Percentiles rank a stretch among this genome's conserved stretches.
phyloP scores from a whole-genome alignment of 2,888 invertebrate species.

The Alloscopus bannaensis region DNA sequence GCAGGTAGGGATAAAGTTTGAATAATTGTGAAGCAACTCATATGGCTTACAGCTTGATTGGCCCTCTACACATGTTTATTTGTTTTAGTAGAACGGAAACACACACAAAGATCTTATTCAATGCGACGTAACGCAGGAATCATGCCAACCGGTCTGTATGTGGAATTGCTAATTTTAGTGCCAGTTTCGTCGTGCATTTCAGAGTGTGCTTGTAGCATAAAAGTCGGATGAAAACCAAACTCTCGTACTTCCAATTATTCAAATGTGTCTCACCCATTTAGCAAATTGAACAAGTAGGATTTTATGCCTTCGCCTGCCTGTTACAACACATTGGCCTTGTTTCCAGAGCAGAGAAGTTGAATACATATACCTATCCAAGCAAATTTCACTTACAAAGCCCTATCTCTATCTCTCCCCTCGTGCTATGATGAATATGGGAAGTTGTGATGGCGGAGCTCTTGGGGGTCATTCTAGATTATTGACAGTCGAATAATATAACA shows the following conservation, averaged over 20 bases:
- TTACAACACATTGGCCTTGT: slow-evolving; percentile 3
- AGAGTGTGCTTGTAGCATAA: too few relatives aligned
- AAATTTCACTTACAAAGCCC: too few relatives aligned
- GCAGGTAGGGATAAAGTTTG: too few relatives aligned
- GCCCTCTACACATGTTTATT: too few relatives aligned
- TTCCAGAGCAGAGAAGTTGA: slow-evolving; percentile 1
- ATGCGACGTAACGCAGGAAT: slow-evolving; percentile 36
- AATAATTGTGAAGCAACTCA: too few relatives aligned
- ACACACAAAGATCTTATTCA: slow-evolving; percentile 13
- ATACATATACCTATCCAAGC: too few relatives aligned
- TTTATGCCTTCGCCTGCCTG: not conserved
- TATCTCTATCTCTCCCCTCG: not conserved
- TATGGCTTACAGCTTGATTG: too few relatives aligned
- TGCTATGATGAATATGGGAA: slow-evolving; percentile 31
- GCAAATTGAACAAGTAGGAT: slow-evolving; percentile 48
- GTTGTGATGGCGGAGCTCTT: not conserved
- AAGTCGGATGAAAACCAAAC: too few relatives aligned
- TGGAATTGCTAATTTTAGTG: slow-evolving; percentile 12
- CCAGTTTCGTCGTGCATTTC: too few relatives aligned
- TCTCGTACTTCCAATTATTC: slow-evolving; percentile 50
- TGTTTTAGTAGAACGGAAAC: too few relatives aligned
- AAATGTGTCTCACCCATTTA: slow-evolving; percentile 55
- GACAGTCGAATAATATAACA: slow-evolving; percentile 34
- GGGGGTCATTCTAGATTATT: slow-evolving; percentile 46
- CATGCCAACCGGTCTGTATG: slow-evolving; percentile 25